These are phyloP conservation scores for Cyclophora punctaria DNA, from an alignment of 2,888 invertebrate genomes.

Conservation along the genomic window DNA sequence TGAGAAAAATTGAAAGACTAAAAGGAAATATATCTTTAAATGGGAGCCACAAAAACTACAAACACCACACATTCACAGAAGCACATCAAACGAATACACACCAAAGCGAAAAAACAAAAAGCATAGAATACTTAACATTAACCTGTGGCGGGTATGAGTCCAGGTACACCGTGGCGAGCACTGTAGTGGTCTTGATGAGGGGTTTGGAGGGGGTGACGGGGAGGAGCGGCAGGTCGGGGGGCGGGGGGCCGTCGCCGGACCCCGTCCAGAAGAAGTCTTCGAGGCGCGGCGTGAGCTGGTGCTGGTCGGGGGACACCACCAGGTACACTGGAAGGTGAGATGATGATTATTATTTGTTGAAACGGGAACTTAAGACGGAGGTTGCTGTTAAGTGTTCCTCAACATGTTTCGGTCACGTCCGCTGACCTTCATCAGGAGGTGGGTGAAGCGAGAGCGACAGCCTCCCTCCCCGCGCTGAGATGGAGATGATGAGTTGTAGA, in stretches of 20 bases:
- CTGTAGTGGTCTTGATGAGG: slow-evolving; percentile 79
- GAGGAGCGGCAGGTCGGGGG: slow-evolving; percentile 64
- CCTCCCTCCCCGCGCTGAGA: no score
- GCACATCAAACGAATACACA: slow-evolving; percentile 5
- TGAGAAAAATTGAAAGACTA: no score
- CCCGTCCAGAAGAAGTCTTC: slow-evolving; percentile 95
- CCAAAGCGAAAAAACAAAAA: background rate
- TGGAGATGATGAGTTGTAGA: no score
- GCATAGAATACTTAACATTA: slow-evolving; percentile 23
- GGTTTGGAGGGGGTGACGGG: slow-evolving; percentile 56
- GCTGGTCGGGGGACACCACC: slow-evolving; percentile 58
- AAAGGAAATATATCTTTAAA: no score
- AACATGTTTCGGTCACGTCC: no score
- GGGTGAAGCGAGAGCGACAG: no score
- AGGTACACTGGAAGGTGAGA: slow-evolving; percentile 41
- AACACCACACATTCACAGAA: no score
- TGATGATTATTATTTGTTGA: no score
- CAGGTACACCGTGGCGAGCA: slow-evolving; percentile 81
- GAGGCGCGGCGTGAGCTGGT: slow-evolving; percentile 71
- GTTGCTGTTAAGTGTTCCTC: no score
- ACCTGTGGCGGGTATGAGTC: slow-evolving; percentile 71
- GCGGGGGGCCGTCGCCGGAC: slow-evolving; percentile 84
- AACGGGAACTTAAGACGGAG: no score
- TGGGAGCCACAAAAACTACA: no score
- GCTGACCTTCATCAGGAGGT: no score